phyloP scores from a whole-genome alignment of 2,888 invertebrate species.

The Zhuqinia jingwanae region DNA sequence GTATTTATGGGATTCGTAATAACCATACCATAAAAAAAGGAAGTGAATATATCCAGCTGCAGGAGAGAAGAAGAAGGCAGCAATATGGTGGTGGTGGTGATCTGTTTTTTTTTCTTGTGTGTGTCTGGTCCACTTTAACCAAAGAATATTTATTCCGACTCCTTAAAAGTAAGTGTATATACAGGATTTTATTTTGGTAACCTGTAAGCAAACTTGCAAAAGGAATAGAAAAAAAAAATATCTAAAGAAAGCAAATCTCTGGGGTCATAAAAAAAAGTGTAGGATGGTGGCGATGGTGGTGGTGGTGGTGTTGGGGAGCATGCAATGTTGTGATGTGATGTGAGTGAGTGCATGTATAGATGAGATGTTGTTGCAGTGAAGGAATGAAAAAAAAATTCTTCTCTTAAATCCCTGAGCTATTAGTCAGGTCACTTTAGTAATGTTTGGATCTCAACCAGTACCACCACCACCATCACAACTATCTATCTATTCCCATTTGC shows the following conservation, averaged over 20 bases:
- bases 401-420: slow-evolving; percentile 79
- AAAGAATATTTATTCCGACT: slow-evolving; percentile 29
- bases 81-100: neutral
- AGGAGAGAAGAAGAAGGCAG: no score
- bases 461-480: neutral
- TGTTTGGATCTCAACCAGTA: slow-evolving; percentile 66
- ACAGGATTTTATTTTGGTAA: no score
- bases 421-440: slow-evolving; percentile 79
- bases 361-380: slow-evolving; percentile 50
- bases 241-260: slow-evolving; percentile 72
- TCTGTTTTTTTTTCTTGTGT: neutral
- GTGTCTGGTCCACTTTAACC: neutral
- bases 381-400: slow-evolving; percentile 60
- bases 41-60: no score
- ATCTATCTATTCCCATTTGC: neutral
- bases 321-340: no score
- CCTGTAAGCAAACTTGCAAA: neutral
- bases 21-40: no score
- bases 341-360: neutral
- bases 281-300: no score
- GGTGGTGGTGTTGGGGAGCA: no score
- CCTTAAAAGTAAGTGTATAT: slow-evolving; percentile 4
- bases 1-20: no score
- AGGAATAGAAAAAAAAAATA: neutral
- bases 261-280: slow-evolving; percentile 77